phyloP scores from a whole-genome alignment of 2,888 invertebrate genomes.

The Tetragonisca angustula region DNA sequence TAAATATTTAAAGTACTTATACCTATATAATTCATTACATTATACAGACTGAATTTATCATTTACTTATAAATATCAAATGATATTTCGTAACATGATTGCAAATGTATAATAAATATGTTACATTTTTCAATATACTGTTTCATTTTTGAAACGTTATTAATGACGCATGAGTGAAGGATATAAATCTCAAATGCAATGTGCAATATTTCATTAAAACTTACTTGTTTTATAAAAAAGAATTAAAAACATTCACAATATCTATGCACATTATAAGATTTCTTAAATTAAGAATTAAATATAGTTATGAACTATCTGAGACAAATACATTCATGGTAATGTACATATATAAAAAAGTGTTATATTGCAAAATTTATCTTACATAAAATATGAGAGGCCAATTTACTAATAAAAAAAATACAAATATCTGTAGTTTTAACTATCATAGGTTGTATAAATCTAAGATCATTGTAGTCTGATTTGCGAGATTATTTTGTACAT shows the following conservation, averaged over 20 bases:
- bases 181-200: conserved; percentile 38
- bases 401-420: conserved; percentile 57
- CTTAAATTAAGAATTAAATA: conserved; percentile 55
- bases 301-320: conserved; percentile 53
- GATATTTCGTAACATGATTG: conserved; percentile 39
- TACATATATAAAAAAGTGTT: conserved; percentile 45
- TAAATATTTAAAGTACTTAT: conserved; percentile 45
- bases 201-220: conserved; percentile 18
- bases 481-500: conserved; percentile 41
- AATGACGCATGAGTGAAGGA: conserved; percentile 38
- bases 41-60: conserved; percentile 22
- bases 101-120: conserved; percentile 35
- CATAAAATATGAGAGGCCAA: conserved; percentile 45
- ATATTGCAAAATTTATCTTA: conserved; percentile 50
- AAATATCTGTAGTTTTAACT: conserved; percentile 29
- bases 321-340: conserved; percentile 45
- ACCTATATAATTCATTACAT: conserved; percentile 45
- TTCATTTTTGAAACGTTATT: conserved; percentile 31
- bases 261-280: conserved; percentile 39
- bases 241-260: conserved; percentile 41
- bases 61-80: conserved; percentile 36
- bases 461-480: conserved; percentile 30
- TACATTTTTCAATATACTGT: conserved; percentile 42
- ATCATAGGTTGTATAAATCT: conserved; percentile 49
- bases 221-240: conserved; percentile 39